Percentiles rank a stretch among this genome's conserved stretches.
These are phyloP conservation scores for Cherax destructor DNA, from an alignment of 1,140 invertebrate species.

Conservation along the genomic window DNA sequence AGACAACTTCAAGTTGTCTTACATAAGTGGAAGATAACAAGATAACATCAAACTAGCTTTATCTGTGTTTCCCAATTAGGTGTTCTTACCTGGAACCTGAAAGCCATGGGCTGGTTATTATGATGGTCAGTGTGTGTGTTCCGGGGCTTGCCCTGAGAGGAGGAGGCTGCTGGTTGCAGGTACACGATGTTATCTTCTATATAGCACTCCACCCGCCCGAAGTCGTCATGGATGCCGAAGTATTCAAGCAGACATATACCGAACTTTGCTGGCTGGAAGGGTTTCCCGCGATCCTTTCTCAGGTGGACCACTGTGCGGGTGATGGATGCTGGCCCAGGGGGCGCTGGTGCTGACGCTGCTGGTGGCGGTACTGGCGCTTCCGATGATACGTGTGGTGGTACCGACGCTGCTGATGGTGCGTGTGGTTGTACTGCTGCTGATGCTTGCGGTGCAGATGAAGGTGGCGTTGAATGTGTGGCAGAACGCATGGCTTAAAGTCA, in stretches of 20 bases:
- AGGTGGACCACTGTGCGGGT: slow-evolving; percentile 21
- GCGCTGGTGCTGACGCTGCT: neutral
- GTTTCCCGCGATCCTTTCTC: neutral
- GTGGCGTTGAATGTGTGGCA: no score
- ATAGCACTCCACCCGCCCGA: slow-evolving; percentile 18
- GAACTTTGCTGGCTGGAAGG: slow-evolving; percentile 21
- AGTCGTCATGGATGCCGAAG: slow-evolving; percentile 38
- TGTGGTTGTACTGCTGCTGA: no score
- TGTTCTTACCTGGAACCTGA: neutral
- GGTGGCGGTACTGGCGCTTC: no score
- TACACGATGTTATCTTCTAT: slow-evolving; percentile 22
- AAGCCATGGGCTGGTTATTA: neutral
- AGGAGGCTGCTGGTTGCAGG: slow-evolving; percentile 4
- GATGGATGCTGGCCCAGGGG: neutral
- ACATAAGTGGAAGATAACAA: no score
- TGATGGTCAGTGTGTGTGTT: neutral
- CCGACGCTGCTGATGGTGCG: no score
- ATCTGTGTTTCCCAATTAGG: no score
- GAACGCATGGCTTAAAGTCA: no score
- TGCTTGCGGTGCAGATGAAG: no score
- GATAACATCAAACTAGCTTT: no score
- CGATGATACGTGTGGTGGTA: no score
- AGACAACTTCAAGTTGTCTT: no score
- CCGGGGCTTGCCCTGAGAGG: neutral
- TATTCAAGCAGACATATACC: slow-evolving; percentile 23